Base-by-base conservation (phyloP, 1,140 invertebrate genomes). In the Epicauta chinensis region DNA sequence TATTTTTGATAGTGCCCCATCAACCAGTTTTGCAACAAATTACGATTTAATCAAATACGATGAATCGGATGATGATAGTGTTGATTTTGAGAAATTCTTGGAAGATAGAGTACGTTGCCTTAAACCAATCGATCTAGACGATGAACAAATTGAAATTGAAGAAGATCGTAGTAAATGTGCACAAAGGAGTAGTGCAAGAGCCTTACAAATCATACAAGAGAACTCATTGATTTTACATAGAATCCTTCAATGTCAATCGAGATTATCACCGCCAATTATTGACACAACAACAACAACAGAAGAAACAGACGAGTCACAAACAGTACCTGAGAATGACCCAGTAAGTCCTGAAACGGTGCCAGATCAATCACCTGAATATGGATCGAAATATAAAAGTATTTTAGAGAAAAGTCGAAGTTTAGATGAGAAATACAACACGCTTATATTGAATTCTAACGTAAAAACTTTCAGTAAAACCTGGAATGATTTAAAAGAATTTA, bases 221-320 rank as follows among this genome's bases (percentile, higher is more conserved):
- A 91, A 89, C 67, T 87, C 84, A 10, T 81, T 86, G 67, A 89
- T 89, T 63, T 70, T 91, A 14, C 82, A 83, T 55, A 75, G 81
- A 58, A 86, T 87, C 58, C 68, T 85, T 44, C 81, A 81, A 32
- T 84, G 82, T 63, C 82, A 85, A 68, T 61, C 62, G 5, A 49
- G 67, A 51, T 56, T 67, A 35, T 65, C 77, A 66, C 60, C 68
- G 61, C 56, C 61, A n/a, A n/a, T n/a, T n/a, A n/a, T n/a, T n/a
- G n/a, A n/a, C n/a, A n/a, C 65, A 12, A 16, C 45, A 47, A 17
- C 44, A 29, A 31, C 45, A 4, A 38, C 16, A 47, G 34, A 43
- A 34, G 32, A 34, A 11, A 5, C 12, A 11, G 11, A 43, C 2
- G 14, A 14, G 23, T 36, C 16, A 47, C 36, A 12, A 38, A 31